Percentiles rank a stretch among this genome's conserved stretches.
phyloP scores from a whole-genome alignment of 2,113 vertebrate species.

The Erinaceus europaeus region DNA sequence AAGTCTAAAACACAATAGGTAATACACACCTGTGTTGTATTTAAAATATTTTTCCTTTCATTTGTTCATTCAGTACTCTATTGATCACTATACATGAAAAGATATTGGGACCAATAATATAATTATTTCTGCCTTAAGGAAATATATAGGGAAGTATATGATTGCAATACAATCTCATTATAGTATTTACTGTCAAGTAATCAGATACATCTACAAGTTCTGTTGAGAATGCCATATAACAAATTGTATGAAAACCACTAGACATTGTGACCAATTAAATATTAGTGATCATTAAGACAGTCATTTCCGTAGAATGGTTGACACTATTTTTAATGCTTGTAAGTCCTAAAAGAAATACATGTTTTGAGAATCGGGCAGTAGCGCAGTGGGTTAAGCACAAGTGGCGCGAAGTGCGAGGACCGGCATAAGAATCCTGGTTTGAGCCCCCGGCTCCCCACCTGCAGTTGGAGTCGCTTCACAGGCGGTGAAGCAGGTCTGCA shows the following conservation, averaged over 20 bases:
- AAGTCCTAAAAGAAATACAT: background rate
- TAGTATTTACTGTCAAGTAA: background rate
- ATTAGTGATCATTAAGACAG: background rate
- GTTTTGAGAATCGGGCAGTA: background rate
- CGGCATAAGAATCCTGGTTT: too few relatives aligned
- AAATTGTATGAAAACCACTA: background rate
- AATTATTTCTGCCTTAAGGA: background rate
- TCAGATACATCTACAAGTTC: background rate
- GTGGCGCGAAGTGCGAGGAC: too few relatives aligned
- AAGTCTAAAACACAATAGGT: background rate
- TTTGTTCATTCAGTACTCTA: background rate
- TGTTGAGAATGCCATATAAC: background rate
- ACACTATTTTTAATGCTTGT: background rate
- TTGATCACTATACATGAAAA: background rate
- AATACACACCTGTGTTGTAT: background rate
- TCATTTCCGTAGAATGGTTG: background rate
- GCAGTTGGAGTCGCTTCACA: too few relatives aligned
- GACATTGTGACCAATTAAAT: background rate
- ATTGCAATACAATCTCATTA: background rate
- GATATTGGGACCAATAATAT: background rate
- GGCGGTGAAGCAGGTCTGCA: too few relatives aligned
- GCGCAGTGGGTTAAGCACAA: too few relatives aligned
- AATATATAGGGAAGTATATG: background rate
- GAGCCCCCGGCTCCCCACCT: too few relatives aligned
- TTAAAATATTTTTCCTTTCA: background rate